These are phyloP conservation scores for Lepisosteus osseus DNA, from an alignment of 2,113 vertebrate genomes.

Conservation along the genomic window DNA sequence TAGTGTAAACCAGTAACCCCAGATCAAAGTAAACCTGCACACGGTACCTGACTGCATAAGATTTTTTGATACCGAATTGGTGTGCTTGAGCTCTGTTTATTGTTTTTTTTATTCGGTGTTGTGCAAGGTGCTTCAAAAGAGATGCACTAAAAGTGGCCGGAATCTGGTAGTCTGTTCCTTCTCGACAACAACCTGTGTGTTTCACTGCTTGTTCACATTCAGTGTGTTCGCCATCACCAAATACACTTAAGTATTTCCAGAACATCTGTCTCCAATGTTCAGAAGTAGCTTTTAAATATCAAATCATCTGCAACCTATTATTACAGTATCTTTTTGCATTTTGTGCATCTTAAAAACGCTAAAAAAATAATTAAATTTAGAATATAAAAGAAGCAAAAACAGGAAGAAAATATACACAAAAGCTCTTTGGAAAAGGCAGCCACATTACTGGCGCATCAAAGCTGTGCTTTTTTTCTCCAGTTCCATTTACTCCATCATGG, in stretches of 20 bases:
- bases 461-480: background rate
- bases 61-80: background rate
- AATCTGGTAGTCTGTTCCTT: background rate
- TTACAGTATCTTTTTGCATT: too few relatives aligned
- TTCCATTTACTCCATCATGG: conserved; percentile 27
- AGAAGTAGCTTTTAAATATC: background rate
- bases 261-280: conserved; percentile 26
- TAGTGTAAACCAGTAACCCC: too few relatives aligned
- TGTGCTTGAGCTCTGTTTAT: conserved; percentile 23
- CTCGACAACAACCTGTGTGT: background rate
- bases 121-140: background rate
- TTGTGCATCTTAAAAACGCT: background rate
- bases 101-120: conserved; percentile 7
- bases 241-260: conserved; percentile 20
- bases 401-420: too few relatives aligned
- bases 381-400: conserved; percentile 7
- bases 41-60: too few relatives aligned
- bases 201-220: conserved; percentile 15
- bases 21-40: too few relatives aligned
- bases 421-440: too few relatives aligned
- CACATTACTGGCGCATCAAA: too few relatives aligned
- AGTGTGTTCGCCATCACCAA: background rate
- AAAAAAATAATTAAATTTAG: conserved; percentile 45
- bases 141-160: background rate
- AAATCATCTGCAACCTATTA: conserved; percentile 2